A percentile compares a stretch with the other conserved stretches of the same genome.
These are phyloP conservation scores for Pelochelys cantorii DNA, from an alignment of 2,797 vertebrate species.

Conservation along the genomic window DNA sequence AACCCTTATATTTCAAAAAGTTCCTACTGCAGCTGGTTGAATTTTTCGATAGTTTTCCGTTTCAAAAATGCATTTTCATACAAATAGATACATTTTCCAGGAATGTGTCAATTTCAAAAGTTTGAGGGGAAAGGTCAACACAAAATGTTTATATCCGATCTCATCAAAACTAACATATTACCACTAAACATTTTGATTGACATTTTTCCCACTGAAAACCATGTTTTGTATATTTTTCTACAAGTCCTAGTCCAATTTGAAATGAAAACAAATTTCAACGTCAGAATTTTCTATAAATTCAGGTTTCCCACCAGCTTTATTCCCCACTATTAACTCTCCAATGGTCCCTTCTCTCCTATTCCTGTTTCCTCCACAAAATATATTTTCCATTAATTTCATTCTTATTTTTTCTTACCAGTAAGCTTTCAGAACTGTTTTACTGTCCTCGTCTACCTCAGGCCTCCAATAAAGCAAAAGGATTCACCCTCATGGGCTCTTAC, in stretches of 20 bases:
- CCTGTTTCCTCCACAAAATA: not conserved
- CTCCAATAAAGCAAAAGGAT: not conserved
- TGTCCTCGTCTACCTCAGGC: not conserved
- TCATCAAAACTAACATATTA: not conserved
- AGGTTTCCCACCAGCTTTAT: fast-evolving
- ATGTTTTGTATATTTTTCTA: not conserved
- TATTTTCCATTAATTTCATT: not conserved
- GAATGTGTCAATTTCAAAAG: not conserved
- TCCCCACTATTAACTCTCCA: not conserved
- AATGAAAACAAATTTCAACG: not conserved
- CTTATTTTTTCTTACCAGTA: not conserved
- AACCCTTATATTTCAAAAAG: not conserved
- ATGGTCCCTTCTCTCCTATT: not conserved
- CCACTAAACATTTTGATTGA: not conserved
- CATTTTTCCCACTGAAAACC: not conserved
- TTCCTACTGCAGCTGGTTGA: fast-evolving
- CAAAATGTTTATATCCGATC: not conserved
- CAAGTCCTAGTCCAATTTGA: not conserved
- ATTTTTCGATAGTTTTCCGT: not conserved
- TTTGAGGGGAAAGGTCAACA: not conserved
- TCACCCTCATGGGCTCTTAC: fast-evolving
- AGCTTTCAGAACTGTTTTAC: not conserved
- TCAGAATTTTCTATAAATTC: not conserved
- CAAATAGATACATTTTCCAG: fast-evolving
- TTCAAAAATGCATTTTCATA: not conserved